Conservation (phyloP, 2,113 vertebrate genomes). For the Myiozetetes cayanensis region DNA sequence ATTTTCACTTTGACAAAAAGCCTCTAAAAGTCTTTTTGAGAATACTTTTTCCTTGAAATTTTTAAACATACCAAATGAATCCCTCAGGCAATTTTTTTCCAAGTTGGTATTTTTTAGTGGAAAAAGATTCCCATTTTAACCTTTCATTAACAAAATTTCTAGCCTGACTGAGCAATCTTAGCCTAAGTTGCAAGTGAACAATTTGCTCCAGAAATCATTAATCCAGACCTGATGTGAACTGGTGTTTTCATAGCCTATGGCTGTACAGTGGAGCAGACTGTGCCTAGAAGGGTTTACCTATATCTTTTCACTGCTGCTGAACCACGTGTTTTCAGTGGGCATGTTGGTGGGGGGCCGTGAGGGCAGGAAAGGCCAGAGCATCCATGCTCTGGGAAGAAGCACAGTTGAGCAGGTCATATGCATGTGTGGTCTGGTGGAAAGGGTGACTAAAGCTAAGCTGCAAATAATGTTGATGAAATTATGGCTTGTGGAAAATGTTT, state of each 20-base stretch:
- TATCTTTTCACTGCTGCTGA: background rate
- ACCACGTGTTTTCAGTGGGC: fast-evolving
- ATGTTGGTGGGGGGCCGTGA: no score
- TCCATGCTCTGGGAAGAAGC: fast-evolving
- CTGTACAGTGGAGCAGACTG: background rate
- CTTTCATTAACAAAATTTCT: background rate
- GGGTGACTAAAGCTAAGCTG: background rate
- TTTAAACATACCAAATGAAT: background rate
- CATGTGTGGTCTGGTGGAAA: background rate
- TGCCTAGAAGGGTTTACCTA: background rate
- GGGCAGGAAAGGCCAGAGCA: background rate
- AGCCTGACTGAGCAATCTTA: background rate
- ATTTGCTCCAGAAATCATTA: background rate
- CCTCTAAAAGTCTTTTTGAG: background rate
- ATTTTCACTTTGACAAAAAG: background rate
- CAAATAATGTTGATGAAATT: background rate
- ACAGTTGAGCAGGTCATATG: fast-evolving
- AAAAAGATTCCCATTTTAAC: background rate
- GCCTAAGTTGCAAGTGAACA: background rate
- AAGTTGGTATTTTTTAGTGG: background rate
- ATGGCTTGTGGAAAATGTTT: background rate
- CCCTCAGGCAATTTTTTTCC: background rate
- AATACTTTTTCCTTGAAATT: background rate
- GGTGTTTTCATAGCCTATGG: background rate
- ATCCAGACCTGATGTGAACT: background rate